These are phyloP conservation scores for Chascanopsetta lugubris DNA, from an alignment of 2,113 vertebrate genomes.

Conservation along the genomic window DNA sequence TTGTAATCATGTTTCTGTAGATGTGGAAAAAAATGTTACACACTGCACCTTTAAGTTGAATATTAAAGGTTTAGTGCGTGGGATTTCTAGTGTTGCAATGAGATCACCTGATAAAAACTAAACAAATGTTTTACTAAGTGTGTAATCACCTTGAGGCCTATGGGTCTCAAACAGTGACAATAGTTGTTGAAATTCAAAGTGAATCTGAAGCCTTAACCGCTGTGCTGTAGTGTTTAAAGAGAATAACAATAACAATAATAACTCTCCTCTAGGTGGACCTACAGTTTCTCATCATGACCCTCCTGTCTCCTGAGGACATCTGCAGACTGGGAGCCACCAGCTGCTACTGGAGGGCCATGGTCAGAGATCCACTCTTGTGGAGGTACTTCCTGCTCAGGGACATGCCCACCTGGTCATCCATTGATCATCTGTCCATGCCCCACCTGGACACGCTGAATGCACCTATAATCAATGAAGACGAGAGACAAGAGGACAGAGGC, in stretches of 20 bases:
- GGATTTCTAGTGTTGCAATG: too few species aligned
- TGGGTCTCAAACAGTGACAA: too few species aligned
- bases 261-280: conserved; percentile 81
- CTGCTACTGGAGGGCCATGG: conserved; percentile 87
- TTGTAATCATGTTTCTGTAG: too few species aligned
- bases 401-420: conserved; percentile 86
- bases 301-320: conserved; percentile 88
- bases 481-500: conserved; percentile 21
- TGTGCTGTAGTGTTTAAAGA: too few species aligned
- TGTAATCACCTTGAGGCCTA: too few species aligned
- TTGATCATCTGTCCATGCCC: conserved; percentile 90
- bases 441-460: conserved; percentile 81
- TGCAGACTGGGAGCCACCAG: conserved; percentile 88
- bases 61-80: too few species aligned
- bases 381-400: conserved; percentile 89
- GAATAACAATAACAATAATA: background rate
- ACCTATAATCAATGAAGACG: conserved; percentile 74
- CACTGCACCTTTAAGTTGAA: too few species aligned
- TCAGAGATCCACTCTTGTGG: conserved; percentile 91
- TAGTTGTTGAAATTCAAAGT: too few species aligned
- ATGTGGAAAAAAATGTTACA: too few species aligned
- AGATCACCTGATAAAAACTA: too few species aligned
- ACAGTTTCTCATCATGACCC: conserved; percentile 90
- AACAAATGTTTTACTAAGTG: too few species aligned
- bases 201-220: too few species aligned